Evolutionary conservation across 2,797 vertebrate genomes (phyloP).

Genomic region (Parauchenoglanis punctatus): DNA sequence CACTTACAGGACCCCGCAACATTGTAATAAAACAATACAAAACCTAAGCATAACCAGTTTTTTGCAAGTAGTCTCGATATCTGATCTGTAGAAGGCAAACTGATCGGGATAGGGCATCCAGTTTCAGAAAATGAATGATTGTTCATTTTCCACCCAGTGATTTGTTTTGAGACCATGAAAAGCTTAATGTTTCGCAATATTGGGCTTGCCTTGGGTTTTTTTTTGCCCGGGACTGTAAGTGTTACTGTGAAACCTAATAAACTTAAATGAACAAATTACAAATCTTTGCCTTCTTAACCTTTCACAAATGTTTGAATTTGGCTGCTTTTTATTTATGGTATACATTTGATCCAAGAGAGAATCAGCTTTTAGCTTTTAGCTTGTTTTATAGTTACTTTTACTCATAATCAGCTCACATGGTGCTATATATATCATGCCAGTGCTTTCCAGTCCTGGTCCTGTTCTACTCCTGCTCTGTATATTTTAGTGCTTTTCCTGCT

Average conservation of each 20-base stretch:
- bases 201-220: too few relatives aligned
- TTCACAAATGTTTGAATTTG: too few relatives aligned
- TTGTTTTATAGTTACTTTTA: background rate
- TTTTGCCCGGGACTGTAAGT: background rate
- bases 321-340: background rate
- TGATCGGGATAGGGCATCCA: background rate
- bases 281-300: background rate
- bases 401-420: background rate
- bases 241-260: background rate
- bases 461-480: background rate
- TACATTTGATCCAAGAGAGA: background rate
- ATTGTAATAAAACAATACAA: background rate
- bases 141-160: too few relatives aligned
- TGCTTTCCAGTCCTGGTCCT: background rate
- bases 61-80: background rate
- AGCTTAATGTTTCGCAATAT: too few relatives aligned
- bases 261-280: background rate
- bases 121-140: background rate
- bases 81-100: background rate
- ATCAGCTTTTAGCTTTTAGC: background rate
- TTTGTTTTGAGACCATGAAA: too few relatives aligned
- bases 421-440: background rate
- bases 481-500: background rate
- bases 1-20: background rate
- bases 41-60: background rate